A percentile compares a stretch with the other conserved stretches of the same genome.
phyloP scores from a whole-genome alignment of 2,113 vertebrate species.

The Ceyx margarethae region DNA sequence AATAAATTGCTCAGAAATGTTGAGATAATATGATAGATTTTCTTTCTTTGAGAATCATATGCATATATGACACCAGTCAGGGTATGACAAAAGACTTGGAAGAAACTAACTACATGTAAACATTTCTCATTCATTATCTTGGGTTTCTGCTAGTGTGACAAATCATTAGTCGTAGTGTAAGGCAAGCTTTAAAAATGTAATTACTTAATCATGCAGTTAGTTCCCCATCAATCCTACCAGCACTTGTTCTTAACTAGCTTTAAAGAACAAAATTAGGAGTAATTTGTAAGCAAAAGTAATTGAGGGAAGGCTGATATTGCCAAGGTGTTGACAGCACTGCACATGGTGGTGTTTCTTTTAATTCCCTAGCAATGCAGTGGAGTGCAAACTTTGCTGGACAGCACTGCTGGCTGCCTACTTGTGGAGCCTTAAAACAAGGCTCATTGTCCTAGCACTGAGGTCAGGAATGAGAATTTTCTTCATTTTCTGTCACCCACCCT shows the following conservation, averaged over 20 bases:
- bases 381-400: conserved; percentile 34
- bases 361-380: conserved; percentile 22
- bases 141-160: conserved; percentile 73
- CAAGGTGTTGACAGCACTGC: conserved; percentile 72
- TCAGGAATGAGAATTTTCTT: neutral
- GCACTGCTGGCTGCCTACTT: neutral
- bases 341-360: conserved; percentile 65
- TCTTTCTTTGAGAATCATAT: conserved; percentile 1
- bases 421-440: neutral
- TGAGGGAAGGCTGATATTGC: conserved; percentile 77
- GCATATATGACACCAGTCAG: conserved; percentile 10
- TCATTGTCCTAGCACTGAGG: neutral
- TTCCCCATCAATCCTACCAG: conserved; percentile 79
- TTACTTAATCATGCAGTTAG: conserved; percentile 84
- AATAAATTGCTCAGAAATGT: neutral
- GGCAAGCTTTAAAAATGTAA: conserved; percentile 82
- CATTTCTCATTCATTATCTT: conserved; percentile 79
- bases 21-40: conserved; percentile 25
- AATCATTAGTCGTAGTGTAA: conserved; percentile 77
- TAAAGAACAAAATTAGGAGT: conserved; percentile 83
- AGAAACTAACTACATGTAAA: conserved; percentile 69
- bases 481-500: neutral
- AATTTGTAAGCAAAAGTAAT: conserved; percentile 85
- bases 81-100: conserved; percentile 64
- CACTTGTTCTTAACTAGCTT: conserved; percentile 82